Evolutionary conservation across 2,888 invertebrate species (phyloP), one percentile per base, ranked within the genome.

Genomic region (Cyclophora albipunctata): DNA sequence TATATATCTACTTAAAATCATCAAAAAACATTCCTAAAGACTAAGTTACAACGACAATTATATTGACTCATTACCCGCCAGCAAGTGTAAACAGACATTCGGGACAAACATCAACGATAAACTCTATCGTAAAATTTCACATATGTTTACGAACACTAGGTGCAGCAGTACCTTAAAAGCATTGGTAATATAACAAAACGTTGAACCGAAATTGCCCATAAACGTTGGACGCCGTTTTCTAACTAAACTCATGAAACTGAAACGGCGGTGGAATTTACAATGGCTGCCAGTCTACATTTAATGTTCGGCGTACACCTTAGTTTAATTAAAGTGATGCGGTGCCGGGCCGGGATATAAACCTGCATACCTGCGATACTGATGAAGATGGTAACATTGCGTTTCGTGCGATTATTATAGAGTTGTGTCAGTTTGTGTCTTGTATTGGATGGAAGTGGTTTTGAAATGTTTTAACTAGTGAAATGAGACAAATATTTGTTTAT

Each of bases 141-240:
- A 86, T 84, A 84, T 86, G 87, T 86, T 84, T 86, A 83, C 84
- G 81, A 72, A 77, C 70, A 79, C 78, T 75, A 80, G 84, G 86
- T 81, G 84, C 82, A 84, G 84, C 82, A 84, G 84, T 79, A 80
- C 85, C 87, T 87, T 89, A 89, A 89, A 89, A 89, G 89, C 88
- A 88, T 88, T 87, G 89, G 87, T 84, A 87, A 81, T 89, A 88
- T 89, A 89, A 88, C 89, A 89, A 89, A 89, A 85, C 88, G 89
- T 77, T 78, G 89, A 84, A 89, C 89, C 89, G 85, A 89, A 89
- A 89, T 85, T 82, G 79, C 86, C 85, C 89, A 87, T 89, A 89
- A 89, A 89, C 87, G 83, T 84, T 82, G 75, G 75, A 81, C 85
- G 80, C 81, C 81, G 83, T 85, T 86, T 89, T 87, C 88, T 84